phyloP scores from a whole-genome alignment of 2,797 vertebrate species.

The Remorina albescens region DNA sequence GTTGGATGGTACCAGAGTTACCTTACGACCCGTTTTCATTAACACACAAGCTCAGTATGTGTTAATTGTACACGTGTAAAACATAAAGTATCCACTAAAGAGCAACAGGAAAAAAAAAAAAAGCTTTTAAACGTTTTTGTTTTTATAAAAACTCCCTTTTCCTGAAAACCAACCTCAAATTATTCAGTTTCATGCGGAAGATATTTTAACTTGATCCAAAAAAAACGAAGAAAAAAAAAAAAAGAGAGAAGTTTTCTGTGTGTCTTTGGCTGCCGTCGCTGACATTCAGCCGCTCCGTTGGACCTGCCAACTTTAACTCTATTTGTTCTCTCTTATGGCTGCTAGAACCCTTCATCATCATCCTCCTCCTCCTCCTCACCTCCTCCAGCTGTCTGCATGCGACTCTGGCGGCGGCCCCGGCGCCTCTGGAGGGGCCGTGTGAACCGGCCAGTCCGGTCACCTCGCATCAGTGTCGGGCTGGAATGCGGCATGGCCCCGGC shows the following conservation, averaged over 20 bases:
- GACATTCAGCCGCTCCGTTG: conserved; percentile 77
- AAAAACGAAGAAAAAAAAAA: too few species aligned
- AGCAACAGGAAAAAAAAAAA: background rate
- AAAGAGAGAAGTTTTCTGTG: conserved; percentile 39
- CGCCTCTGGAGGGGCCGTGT: conserved; percentile 78
- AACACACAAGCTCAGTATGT: too few species aligned
- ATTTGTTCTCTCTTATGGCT: conserved; percentile 70
- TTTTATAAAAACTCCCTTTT: background rate
- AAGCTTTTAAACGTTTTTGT: background rate
- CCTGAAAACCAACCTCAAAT: background rate
- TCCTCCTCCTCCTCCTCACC: conserved; percentile 40
- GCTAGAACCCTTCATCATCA: conserved; percentile 68
- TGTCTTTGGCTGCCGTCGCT: conserved; percentile 51
- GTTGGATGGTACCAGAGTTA: background rate
- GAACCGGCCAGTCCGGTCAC: conserved; percentile 80
- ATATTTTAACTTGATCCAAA: background rate
- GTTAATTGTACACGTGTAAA: background rate
- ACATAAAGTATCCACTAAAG: background rate
- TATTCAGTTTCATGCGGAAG: background rate
- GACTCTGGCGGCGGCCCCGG: conserved; percentile 64
- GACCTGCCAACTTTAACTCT: conserved; percentile 72
- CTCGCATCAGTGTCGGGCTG: conserved; percentile 83
- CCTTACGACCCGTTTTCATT: too few species aligned
- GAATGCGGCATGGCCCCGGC: conserved; percentile 75
- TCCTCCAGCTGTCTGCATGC: conserved; percentile 67